Percentiles rank a stretch among this genome's conserved stretches.
These are phyloP conservation scores for Larimichthys polyactis DNA, from an alignment of 2,113 vertebrate species.

Conservation along the genomic window DNA sequence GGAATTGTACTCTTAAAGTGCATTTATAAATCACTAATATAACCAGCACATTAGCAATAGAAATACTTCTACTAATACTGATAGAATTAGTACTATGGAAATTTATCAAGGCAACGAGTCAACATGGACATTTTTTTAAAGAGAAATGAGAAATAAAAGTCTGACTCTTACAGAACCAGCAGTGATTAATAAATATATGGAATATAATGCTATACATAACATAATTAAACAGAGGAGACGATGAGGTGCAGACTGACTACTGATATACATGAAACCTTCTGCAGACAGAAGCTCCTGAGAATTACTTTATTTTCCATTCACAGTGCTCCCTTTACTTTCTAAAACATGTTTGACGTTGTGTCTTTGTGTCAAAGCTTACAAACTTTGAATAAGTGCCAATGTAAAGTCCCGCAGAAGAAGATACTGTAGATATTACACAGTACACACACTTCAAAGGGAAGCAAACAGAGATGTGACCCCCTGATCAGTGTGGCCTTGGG, in stretches of 20 bases:
- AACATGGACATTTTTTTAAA: not conserved
- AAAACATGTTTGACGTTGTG: constrained; percentile 55
- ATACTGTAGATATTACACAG: constrained; percentile 12
- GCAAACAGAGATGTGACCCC: constrained; percentile 35
- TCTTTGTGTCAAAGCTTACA: constrained; percentile 44
- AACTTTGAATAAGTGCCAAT: constrained; percentile 26
- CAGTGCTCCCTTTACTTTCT: constrained; percentile 14
- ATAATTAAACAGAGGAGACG: constrained; percentile 20
- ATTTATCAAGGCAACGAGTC: not conserved
- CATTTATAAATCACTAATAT: no score
- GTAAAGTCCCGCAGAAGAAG: not conserved
- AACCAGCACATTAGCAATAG: not conserved
- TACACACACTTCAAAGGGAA: constrained; percentile 17
- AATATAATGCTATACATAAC: not conserved
- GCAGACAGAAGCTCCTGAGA: constrained; percentile 20
- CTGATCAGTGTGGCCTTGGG: not conserved
- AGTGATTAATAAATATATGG: not conserved
- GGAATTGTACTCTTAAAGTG: no score
- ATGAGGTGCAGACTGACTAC: not conserved
- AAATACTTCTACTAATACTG: no score
- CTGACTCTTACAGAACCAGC: not conserved
- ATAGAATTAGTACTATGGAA: not conserved
- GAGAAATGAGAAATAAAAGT: not conserved
- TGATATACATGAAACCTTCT: constrained; percentile 26
- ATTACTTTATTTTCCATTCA: constrained; percentile 21